A percentile compares a stretch with the other conserved stretches of the same genome.
Conservation (phyloP, 1,140 invertebrate species). For the Drosophila nigrodunni region DNA sequence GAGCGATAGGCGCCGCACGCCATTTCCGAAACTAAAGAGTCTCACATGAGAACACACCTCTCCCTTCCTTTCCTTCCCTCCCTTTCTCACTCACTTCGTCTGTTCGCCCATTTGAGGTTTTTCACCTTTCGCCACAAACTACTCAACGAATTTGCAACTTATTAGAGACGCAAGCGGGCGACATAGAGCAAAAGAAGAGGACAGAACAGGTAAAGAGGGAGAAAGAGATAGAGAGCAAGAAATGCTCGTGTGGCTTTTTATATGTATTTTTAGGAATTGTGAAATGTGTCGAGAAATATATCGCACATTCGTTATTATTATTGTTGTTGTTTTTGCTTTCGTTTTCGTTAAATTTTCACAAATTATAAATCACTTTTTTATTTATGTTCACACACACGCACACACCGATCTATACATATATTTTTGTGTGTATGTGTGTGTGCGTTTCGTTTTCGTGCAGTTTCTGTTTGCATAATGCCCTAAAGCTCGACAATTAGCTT, state of each 20-base stretch:
- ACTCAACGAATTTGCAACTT: conserved; percentile 32
- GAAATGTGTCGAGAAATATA: conserved; percentile 60
- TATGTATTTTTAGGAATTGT: conserved; percentile 64
- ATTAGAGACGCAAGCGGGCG: background rate
- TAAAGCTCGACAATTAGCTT: conserved; percentile 58
- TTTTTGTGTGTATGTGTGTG: background rate
- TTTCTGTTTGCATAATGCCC: conserved; percentile 46
- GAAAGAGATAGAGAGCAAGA: background rate
- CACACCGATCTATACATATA: background rate
- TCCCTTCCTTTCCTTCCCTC: background rate
- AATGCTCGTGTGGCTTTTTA: conserved; percentile 61
- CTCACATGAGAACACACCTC: conserved; percentile 27
- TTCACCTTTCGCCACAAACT: conserved; percentile 70
- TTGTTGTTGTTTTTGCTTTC: conserved; percentile 11
- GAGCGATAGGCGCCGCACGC: conserved; percentile 65
- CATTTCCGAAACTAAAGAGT: conserved; percentile 61
- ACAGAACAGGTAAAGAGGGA: conserved; percentile 8
- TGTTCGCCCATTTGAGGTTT: conserved; percentile 53
- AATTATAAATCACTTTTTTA: conserved; percentile 63
- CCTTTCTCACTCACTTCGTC: background rate
- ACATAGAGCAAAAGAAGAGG: background rate
- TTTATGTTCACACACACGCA: conserved; percentile 27
- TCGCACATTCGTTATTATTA: conserved; percentile 31
- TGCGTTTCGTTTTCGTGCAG: conserved; percentile 13
- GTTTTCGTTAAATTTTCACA: conserved; percentile 50